These are phyloP conservation scores for Unio pictorum DNA, from an alignment of 2,888 invertebrate genomes.

Conservation along the genomic window DNA sequence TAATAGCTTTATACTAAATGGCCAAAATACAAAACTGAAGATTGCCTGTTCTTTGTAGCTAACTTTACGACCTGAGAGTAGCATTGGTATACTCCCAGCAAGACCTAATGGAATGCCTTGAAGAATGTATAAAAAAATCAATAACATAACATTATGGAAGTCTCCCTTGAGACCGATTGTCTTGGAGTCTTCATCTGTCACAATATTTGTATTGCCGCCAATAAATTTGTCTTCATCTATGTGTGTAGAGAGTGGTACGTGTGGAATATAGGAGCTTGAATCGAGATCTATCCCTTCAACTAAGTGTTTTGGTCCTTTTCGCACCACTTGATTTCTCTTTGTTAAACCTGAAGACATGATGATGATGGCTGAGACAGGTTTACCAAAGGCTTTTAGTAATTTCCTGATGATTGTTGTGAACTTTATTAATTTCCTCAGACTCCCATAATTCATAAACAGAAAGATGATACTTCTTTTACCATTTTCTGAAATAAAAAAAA, in stretches of 20 bases:
- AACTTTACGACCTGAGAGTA: constrained; percentile 91
- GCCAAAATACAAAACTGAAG: constrained; percentile 92
- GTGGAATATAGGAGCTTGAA: constrained; percentile 36
- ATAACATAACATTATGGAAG: constrained; percentile 82
- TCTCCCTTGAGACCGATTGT: constrained; percentile 60
- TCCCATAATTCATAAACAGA: too few relatives aligned
- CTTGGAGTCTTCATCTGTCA: not conserved
- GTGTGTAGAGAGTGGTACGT: constrained; percentile 34
- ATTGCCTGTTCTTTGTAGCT: constrained; percentile 92
- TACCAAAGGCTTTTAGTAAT: too few relatives aligned
- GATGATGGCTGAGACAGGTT: too few relatives aligned
- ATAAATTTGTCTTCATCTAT: constrained; percentile 1
- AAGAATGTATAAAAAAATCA: constrained; percentile 92
- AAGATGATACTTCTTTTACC: too few relatives aligned
- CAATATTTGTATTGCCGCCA: not conserved
- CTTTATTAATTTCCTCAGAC: too few relatives aligned
- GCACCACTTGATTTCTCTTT: too few relatives aligned
- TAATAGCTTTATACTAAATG: constrained; percentile 88
- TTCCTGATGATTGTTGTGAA: too few relatives aligned
- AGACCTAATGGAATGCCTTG: constrained; percentile 91
- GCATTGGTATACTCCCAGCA: constrained; percentile 94
- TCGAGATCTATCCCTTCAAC: constrained; percentile 38
- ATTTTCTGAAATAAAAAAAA: too few relatives aligned
- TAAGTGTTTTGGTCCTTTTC: not conserved
- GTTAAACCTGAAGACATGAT: too few relatives aligned